Percentiles rank a stretch among this genome's conserved stretches.
These are phyloP conservation scores for Parazoanthus darwini DNA, from an alignment of 92 coral and sea anemone species.

Conservation along the genomic window DNA sequence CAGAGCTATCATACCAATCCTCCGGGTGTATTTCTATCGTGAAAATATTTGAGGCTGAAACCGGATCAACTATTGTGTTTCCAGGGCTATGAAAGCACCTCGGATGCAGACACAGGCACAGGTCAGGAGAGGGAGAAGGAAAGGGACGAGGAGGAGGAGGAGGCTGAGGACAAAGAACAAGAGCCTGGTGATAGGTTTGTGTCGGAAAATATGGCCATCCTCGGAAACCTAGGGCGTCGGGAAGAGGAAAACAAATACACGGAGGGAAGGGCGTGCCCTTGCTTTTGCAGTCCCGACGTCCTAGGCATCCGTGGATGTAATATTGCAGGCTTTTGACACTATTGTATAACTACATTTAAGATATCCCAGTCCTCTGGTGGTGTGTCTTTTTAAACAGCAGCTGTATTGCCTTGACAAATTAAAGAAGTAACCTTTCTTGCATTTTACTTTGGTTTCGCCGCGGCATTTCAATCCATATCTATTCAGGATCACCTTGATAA, in stretches of 20 bases:
- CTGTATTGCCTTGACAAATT: no score
- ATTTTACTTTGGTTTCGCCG: no score
- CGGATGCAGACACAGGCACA: constrained; percentile 82
- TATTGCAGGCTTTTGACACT: background rate
- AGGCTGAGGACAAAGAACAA: constrained; percentile 62
- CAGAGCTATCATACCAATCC: background rate
- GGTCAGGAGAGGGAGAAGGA: constrained; percentile 85
- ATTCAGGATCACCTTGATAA: background rate
- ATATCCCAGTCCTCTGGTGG: background rate
- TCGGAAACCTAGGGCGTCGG: no score
- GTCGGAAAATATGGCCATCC: background rate
- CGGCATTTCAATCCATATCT: no score
- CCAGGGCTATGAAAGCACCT: constrained; percentile 61
- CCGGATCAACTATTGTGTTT: background rate
- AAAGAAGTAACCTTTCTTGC: background rate
- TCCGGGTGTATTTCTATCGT: background rate
- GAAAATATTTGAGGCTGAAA: background rate
- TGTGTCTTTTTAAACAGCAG: background rate
- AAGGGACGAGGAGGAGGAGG: constrained; percentile 50
- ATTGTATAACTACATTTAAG: no score
- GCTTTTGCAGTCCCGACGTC: no score
- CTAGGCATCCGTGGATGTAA: background rate
- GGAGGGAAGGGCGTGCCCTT: no score
- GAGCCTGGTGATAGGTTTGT: constrained; percentile 73
- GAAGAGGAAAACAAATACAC: no score